Evolutionary conservation across 2,113 vertebrate species (phyloP).

Genomic region (Xyrauchen texanus): DNA sequence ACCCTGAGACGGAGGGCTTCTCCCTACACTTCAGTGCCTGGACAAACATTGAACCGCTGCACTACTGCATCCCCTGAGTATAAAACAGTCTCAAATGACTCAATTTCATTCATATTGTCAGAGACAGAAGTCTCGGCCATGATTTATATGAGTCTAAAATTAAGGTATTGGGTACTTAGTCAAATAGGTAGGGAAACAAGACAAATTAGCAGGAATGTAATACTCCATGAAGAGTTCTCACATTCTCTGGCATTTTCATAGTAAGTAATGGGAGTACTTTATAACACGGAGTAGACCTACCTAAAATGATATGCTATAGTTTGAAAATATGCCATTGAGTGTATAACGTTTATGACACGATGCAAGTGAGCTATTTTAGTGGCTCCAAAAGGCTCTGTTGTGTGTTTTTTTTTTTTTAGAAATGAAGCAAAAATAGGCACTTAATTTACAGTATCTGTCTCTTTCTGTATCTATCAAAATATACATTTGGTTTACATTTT

Average conservation of each 20-base stretch:
- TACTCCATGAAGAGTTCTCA: slow-evolving; percentile 29
- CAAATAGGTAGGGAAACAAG: slow-evolving; percentile 64
- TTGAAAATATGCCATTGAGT: slow-evolving; percentile 37
- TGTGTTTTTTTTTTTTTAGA: background rate
- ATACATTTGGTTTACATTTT: too few relatives aligned
- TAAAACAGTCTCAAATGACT: slow-evolving; percentile 67
- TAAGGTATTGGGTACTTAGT: slow-evolving; percentile 69
- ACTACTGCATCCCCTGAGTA: slow-evolving; percentile 64
- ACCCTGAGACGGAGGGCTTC: slow-evolving; percentile 71
- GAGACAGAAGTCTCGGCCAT: slow-evolving; percentile 65
- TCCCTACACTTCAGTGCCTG: slow-evolving; percentile 71
- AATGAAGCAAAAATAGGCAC: background rate
- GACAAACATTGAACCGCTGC: slow-evolving; percentile 65
- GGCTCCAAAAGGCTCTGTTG: background rate
- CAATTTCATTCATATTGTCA: slow-evolving; percentile 75
- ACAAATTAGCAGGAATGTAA: slow-evolving; percentile 66
- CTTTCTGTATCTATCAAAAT: too few relatives aligned
- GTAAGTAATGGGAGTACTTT: slow-evolving; percentile 38
- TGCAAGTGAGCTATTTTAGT: background rate
- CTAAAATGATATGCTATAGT: slow-evolving; percentile 38
- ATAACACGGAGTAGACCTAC: slow-evolving; percentile 31
- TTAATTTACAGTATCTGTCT: background rate
- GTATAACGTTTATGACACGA: background rate
- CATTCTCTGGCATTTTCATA: slow-evolving; percentile 26
- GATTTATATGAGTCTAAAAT: slow-evolving; percentile 66